Conservation (phyloP, 2,888 invertebrate species). For the Erannis defoliaria region DNA sequence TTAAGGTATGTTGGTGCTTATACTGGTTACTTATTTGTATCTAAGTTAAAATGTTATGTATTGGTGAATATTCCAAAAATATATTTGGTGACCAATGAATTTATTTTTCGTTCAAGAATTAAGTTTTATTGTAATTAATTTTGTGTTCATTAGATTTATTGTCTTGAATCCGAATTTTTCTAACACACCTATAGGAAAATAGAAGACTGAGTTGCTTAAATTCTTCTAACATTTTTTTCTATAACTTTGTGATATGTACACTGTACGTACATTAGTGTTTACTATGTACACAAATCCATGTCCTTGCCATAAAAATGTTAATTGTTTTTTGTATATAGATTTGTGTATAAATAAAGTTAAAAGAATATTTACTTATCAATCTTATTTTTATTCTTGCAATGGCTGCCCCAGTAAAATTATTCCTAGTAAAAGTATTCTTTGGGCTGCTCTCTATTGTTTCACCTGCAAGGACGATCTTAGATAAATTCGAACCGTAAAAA, state of each 20-base stretch:
- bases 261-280: slow-evolving; percentile 11
- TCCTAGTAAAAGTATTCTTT: not conserved
- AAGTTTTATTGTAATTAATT: slow-evolving; percentile 38
- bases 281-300: slow-evolving; percentile 5
- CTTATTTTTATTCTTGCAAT: slow-evolving; percentile 30
- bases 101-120: not conserved
- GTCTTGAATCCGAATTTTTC: slow-evolving; percentile 39
- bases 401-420: not conserved
- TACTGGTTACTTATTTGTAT: not conserved
- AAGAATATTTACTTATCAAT: slow-evolving; percentile 15
- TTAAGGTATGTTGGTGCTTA: not conserved
- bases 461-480: too few species aligned
- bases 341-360: slow-evolving; percentile 51
- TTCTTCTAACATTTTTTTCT: slow-evolving; percentile 36
- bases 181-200: slow-evolving; percentile 36
- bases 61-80: not conserved
- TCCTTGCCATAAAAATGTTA: slow-evolving; percentile 45
- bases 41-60: slow-evolving; percentile 9
- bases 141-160: slow-evolving; percentile 43
- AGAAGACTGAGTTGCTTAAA: slow-evolving; percentile 52
- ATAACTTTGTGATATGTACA: slow-evolving; percentile 10
- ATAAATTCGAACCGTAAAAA: too few species aligned
- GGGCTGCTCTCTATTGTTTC: too few species aligned
- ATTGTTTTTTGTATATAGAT: slow-evolving; percentile 60
- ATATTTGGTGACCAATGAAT: not conserved